Evolutionary conservation across 37 sponge, comb jelly and placozoan species (phyloP), one percentile per base, ranked within the genome.

Genomic region (Crambe crambe): DNA sequence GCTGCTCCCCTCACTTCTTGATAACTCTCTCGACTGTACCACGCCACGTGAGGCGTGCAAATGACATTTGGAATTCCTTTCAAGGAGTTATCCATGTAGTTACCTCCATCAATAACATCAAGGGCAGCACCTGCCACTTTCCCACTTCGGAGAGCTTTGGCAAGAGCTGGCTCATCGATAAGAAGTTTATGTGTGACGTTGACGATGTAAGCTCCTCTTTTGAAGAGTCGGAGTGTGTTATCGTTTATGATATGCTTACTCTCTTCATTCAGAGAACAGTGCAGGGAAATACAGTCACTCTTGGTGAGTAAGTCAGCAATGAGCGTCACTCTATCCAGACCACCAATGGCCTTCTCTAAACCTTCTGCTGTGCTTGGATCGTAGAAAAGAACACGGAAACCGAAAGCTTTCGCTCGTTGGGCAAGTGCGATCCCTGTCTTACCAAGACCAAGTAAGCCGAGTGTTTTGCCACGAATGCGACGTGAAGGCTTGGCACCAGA

Each of bases 361-460:
- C 82, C 85, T 51, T 26, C 60, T 2, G 43, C 30, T 9, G 42
- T 42, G 47, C 36, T 40, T 22, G 67, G 83, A 39, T 94, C 95
- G 80, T 80, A 87, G 42, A 80, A 73, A 3, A 75, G 27, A 29
- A 87, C 74, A 5, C 80, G 30, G 77, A 94, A 94, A 25, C 95
- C 95, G 65, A 94, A 86, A 31, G 85, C 80, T 58, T 87, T 90
- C 0, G 91, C 90, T 30, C 88, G 73, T 30, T 60, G 47, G 5
- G 84, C 75, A 25, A 94, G 84, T 10, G 91, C 90, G 61, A 79
- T 77, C 1, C 95, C 95, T 1, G 87, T 94, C 34, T 84, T 86
- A 0, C 95, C 95, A 23, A 94, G 72, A 23, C 95, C 95, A 36
- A 94, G 40, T 67, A 94, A 44, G 0, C 95, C 95, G 34, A 94